Percentiles rank a stretch among this genome's conserved stretches.
These are phyloP conservation scores for Ophiodon elongatus DNA, from an alignment of 2,113 vertebrate genomes.

Conservation along the genomic window DNA sequence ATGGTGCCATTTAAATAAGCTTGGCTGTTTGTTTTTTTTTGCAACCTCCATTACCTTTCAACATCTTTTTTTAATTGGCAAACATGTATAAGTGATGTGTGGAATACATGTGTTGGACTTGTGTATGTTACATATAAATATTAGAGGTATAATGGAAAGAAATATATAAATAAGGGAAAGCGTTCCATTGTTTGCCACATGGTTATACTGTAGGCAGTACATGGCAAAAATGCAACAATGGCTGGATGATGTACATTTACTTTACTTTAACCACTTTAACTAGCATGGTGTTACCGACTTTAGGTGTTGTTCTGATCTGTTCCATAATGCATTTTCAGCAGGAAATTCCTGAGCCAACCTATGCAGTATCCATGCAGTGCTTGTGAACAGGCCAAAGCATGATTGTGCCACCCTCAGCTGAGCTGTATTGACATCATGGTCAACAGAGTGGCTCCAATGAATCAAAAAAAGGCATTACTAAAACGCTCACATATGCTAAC, in stretches of 20 bases:
- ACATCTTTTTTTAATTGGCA: background rate
- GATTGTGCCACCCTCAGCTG: background rate
- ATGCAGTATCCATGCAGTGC: constrained; percentile 21
- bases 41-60: background rate
- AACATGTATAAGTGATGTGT: background rate
- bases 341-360: constrained; percentile 15
- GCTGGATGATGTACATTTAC: background rate
- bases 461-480: background rate
- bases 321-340: constrained; percentile 2
- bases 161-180: background rate
- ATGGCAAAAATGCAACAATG: background rate
- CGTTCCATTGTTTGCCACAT: background rate
- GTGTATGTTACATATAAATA: constrained; percentile 9
- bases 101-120: background rate
- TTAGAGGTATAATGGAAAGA: background rate
- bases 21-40: background rate
- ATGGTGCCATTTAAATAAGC: background rate
- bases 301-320: background rate
- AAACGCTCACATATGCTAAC: background rate
- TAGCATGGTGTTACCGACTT: background rate
- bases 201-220: background rate
- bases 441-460: constrained; percentile 14
- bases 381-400: background rate
- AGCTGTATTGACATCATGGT: constrained; percentile 18
- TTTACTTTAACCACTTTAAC: background rate